Conservation (phyloP, 2,797 vertebrate species). For the Gambelia wislizenii region DNA sequence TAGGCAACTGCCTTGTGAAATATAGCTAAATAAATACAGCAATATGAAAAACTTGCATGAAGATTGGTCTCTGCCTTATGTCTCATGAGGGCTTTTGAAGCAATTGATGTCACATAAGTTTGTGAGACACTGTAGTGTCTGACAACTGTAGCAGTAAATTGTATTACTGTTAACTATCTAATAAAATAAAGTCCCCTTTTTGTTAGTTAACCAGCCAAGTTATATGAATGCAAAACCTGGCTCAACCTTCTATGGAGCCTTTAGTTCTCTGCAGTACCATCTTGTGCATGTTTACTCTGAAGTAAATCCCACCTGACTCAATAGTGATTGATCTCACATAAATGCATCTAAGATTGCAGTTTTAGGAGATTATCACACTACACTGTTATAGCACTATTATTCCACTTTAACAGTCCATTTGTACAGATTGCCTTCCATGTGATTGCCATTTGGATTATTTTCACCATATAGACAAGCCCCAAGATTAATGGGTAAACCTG, state of each 20-base stretch:
- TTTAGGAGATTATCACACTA: too few relatives aligned
- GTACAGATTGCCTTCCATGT: too few relatives aligned
- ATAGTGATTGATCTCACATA: background rate
- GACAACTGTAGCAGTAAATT: constrained; percentile 10
- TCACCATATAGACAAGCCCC: too few relatives aligned
- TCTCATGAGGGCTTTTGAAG: constrained; percentile 43
- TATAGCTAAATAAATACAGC: background rate
- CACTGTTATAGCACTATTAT: too few relatives aligned
- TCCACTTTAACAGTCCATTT: too few relatives aligned
- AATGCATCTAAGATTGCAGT: background rate
- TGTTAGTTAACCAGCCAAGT: background rate
- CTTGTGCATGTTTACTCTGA: background rate
- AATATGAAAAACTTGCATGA: constrained; percentile 15
- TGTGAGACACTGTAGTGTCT: background rate
- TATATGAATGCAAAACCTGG: background rate
- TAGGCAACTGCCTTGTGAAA: background rate
- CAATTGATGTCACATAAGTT: constrained; percentile 48
- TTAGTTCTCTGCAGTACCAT: background rate
- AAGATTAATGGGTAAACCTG: background rate
- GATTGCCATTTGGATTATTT: too few relatives aligned
- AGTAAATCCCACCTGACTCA: background rate
- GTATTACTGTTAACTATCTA: background rate
- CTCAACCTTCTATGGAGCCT: background rate
- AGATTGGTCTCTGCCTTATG: constrained; percentile 2
- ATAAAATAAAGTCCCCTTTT: constrained; percentile 1